These are phyloP conservation scores for Mastomys natalensis DNA, from an alignment of 2,113 vertebrate species.

Conservation along the genomic window DNA sequence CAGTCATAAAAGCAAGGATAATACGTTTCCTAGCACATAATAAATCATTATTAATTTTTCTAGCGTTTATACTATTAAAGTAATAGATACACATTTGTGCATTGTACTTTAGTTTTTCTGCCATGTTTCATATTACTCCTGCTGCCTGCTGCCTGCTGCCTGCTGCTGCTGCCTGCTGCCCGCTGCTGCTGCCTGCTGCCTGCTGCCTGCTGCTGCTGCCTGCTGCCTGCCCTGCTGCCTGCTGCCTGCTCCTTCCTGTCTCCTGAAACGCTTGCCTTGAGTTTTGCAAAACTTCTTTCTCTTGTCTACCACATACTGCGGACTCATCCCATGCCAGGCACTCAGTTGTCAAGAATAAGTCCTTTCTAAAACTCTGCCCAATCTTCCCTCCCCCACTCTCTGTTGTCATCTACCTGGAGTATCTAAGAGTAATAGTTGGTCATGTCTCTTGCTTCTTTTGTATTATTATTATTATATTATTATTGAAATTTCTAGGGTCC, in stretches of 20 bases:
- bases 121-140: too few relatives aligned
- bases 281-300: not conserved
- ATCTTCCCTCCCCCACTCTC: not conserved
- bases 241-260: not conserved
- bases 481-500: not conserved
- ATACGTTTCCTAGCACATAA: conserved; percentile 70
- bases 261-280: not conserved
- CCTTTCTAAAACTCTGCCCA: not conserved
- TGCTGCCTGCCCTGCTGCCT: too few relatives aligned
- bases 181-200: too few relatives aligned
- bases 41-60: conserved; percentile 1
- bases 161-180: too few relatives aligned
- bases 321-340: too few relatives aligned
- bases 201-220: too few relatives aligned
- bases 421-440: not conserved
- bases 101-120: not conserved
- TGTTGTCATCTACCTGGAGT: too few relatives aligned
- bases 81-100: not conserved
- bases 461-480: too few relatives aligned
- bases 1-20: conserved; percentile 13
- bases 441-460: not conserved
- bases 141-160: too few relatives aligned
- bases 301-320: fast-evolving
- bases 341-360: not conserved
- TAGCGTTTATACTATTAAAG: not conserved